Base-by-base conservation (phyloP, 2,888 invertebrate genomes). In the Epistrophella euchroma region DNA sequence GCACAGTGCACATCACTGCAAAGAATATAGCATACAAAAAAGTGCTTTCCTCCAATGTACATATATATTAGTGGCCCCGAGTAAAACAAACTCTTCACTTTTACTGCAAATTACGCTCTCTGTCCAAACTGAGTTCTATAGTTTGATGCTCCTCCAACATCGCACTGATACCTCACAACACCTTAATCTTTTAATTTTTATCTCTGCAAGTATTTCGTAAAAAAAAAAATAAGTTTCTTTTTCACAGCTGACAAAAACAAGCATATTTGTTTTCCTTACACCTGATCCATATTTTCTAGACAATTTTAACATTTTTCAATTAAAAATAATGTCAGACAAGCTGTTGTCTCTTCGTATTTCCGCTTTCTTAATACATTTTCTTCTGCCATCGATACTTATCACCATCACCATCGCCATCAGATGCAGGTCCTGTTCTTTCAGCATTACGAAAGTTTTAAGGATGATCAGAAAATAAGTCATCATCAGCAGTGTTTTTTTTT, bases 401-500 rank as follows among this genome's bases (percentile, higher is more conserved):
- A 52, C 2, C 52, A 9, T 25, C 45, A 32, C 5, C 52, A 10
- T 25, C 47, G 19, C 15, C 66, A 13, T 19, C 47, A 28, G 19
- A 32, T 47, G 17, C 66, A 64, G 11, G 11, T 17, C 17, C 5
- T 45, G 28, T 32, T 64, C 25, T 22, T 68, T 17, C 22, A 25
- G 11, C 19, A 25, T 52, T 68, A 50, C 35, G 52, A 68, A 68
- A 9, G 37, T 37, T 37, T 68, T 52, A 68, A 52, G 37, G 25
- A 52, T 37, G 52, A 52, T 52, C 52, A 52, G n/a, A 40, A 70
- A 74, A 68, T 37, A 45, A 76, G 58, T 43, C 64, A 55, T 73
- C 84, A 58, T 62, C 43, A 77, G 40, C 85, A 70, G 72, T 28
- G 35, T 43, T 68, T 72, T 25, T 28, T 56, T 35, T 40, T 37